These are phyloP conservation scores for Capromys pilorides DNA, from an alignment of 2,797 vertebrate genomes.

Conservation along the genomic window DNA sequence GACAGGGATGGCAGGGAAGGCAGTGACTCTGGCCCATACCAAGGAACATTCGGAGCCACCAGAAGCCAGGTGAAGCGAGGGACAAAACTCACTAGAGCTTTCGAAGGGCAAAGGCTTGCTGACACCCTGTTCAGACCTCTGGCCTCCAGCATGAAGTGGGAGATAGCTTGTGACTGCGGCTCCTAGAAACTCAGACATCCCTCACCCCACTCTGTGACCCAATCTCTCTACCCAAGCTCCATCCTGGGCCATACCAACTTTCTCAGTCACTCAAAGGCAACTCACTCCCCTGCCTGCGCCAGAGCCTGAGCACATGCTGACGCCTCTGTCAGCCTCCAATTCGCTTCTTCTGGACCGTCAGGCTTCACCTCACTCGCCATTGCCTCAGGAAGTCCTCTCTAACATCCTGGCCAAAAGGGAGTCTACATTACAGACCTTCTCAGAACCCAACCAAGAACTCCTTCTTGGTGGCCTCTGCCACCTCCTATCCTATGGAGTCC, in stretches of 20 bases:
- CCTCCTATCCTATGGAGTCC: not conserved
- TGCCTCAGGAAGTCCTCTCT: not conserved
- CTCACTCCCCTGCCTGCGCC: not conserved
- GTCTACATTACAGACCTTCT: not conserved
- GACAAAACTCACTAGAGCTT: not conserved
- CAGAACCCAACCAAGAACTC: not conserved
- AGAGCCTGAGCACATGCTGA: not conserved
- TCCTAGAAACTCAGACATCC: not conserved
- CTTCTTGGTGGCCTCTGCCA: not conserved
- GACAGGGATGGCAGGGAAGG: fast-evolving
- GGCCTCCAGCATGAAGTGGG: not conserved
- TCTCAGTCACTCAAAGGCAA: not conserved
- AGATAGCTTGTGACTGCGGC: not conserved
- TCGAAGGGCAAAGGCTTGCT: not conserved
- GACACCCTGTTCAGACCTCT: not conserved
- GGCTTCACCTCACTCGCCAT: not conserved
- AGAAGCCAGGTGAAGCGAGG: not conserved
- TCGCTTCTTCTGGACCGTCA: not conserved
- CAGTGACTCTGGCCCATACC: not conserved
- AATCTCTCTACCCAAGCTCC: not conserved
- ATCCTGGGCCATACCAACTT: not conserved
- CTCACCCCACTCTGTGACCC: not conserved
- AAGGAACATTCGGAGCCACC: not conserved
- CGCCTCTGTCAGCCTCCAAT: not conserved
- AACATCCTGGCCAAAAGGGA: fast-evolving